Evolutionary conservation across 1,140 invertebrate genomes (phyloP), one percentile per base, ranked within the genome.

Genomic region (Anadara kagoshimensis): DNA sequence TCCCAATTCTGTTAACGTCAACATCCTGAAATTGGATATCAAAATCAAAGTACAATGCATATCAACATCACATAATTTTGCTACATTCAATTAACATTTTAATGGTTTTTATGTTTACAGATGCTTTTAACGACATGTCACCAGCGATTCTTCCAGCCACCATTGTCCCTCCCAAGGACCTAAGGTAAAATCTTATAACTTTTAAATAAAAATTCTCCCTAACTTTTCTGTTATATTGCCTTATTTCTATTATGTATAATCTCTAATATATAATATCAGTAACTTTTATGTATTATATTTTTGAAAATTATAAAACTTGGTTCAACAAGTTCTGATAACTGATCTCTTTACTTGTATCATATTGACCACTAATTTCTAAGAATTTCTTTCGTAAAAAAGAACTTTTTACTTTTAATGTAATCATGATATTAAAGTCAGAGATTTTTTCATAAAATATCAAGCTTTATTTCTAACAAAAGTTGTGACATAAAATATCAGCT

Each of bases 81-180:
- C 14, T 62, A n/a, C 18, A 12, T 36, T 36, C 8, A 14, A 29
- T 14, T 36, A 29, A 29, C 1, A 61, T 61, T n/a, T 61, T 36
- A 26, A 24, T 8, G 24, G 22, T 62, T 3, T 18, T 7, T 62
- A 36, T n/a, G n/a, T 53, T 53, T 70, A 61, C 69, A 11, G 69
- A 71, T 18, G 44, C 69, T 10, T 71, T 71, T 29, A 54, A 49
- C 54, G 69, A 71, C 36, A 63, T 71, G 36, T 45, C 69, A 20
- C 69, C 69, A 7, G 47, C 18, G 7, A 26, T 53, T 22, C 61
- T 71, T 26, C 69, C 69, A 29, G 47, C 61, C 51, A 56, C 69
- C 2, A 56, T 71, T 41, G 59, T 61, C 11, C 36, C 59, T 44
- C 43, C 58, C 20, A 57, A 61, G 51, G 69, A 71, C 24, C 63